Base-by-base conservation (phyloP, 1,140 invertebrate genomes). In the Rhyacophila brunnea region DNA sequence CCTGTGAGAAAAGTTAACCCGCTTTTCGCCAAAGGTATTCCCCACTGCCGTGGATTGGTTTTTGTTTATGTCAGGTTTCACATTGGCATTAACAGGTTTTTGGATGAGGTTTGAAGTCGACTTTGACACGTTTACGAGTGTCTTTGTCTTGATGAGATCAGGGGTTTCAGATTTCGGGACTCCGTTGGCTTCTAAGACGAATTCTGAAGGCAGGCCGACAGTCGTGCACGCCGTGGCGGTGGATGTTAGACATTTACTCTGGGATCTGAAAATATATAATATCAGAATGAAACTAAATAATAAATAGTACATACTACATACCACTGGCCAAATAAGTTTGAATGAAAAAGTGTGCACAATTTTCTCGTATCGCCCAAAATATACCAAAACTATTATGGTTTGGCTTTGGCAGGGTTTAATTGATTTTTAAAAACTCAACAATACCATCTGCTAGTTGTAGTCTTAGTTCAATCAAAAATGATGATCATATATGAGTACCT, bases 241-340 rank as follows among this genome's bases (percentile, higher is more conserved):
- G 17, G 60, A 69, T 23, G 62, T 47, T 58, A 77, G 72, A 56
- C 72, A 80, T 74, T 80, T 86, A 45, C 80, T 84, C 75, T 87
- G 86, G 6, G 84, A 71, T 47, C 77, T 79, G 58, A 28, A 68
- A 68, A 59, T n/a, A 55, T n/a, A n/a, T n/a, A n/a, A n/a, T n/a
- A n/a, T n/a, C n/a, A n/a, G n/a, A n/a, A n/a, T n/a, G n/a, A n/a
- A n/a, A n/a, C n/a, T n/a, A n/a, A n/a, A n/a, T n/a, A n/a, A n/a
- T n/a, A n/a, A n/a, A n/a, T n/a, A n/a, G n/a, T n/a, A n/a, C n/a
- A n/a, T n/a, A n/a, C n/a, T n/a, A n/a, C n/a, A n/a, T n/a, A n/a
- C n/a, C n/a, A n/a, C n/a, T n/a, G n/a, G n/a, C n/a, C n/a, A n/a
- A n/a, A n/a, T n/a, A n/a, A n/a, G n/a, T n/a, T n/a, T n/a, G n/a